Evolutionary conservation across 2,113 vertebrate genomes (phyloP).

Genomic region (Syrrhaptes paradoxus): DNA sequence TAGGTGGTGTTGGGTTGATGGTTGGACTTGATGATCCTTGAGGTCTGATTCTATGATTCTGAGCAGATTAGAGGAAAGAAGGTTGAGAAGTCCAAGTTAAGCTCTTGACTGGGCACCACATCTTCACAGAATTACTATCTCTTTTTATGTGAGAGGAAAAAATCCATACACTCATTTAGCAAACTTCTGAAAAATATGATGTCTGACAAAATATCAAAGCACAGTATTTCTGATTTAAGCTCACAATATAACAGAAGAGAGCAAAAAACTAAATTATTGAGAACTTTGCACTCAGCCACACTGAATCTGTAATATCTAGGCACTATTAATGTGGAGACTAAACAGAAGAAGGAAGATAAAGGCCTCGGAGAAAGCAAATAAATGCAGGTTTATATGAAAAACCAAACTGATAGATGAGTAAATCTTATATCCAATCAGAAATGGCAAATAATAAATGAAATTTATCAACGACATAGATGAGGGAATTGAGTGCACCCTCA

Average conservation of each 20-base stretch:
- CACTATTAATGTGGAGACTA: neutral
- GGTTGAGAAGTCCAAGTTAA: neutral
- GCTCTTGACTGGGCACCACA: neutral
- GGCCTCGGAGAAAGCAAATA: neutral
- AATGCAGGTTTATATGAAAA: neutral
- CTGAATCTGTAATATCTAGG: neutral
- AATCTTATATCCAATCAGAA: neutral
- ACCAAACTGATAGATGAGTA: neutral
- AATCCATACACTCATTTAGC: neutral
- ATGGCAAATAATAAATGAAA: neutral
- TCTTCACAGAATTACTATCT: neutral
- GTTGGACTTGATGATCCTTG: too few relatives aligned
- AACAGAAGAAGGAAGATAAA: neutral
- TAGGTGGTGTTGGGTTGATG: too few relatives aligned
- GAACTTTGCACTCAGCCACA: neutral
- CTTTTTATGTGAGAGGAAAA: neutral
- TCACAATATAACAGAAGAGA: neutral
- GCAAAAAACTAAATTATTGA: neutral
- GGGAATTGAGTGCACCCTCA: too few relatives aligned
- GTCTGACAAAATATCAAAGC: neutral
- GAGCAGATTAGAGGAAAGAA: neutral
- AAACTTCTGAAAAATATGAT: neutral
- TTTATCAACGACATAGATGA: too few relatives aligned
- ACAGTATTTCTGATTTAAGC: neutral
- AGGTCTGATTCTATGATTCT: neutral